phyloP scores from a whole-genome alignment of 2,797 vertebrate species.

The Scyliorhinus canicula region DNA sequence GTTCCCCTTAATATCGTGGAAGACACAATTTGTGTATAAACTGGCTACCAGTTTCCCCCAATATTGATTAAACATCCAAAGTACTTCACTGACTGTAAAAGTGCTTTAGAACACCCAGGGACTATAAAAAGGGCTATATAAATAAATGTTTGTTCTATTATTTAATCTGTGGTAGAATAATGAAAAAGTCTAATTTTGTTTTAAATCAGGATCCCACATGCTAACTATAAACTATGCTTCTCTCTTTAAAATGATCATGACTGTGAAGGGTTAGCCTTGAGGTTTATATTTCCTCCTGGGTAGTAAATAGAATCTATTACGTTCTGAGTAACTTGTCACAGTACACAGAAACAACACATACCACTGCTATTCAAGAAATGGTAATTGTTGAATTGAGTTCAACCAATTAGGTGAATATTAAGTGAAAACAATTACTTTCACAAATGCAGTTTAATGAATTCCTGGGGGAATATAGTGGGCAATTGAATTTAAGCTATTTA shows the following conservation, averaged over 20 bases:
- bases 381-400: constrained; percentile 25
- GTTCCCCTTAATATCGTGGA: not conserved
- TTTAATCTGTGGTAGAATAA: not conserved
- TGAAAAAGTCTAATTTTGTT: not conserved
- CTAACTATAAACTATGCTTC: not conserved
- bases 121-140: not conserved
- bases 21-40: not conserved
- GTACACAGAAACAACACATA: constrained; percentile 17
- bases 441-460: constrained; percentile 13
- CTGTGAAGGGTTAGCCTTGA: not conserved
- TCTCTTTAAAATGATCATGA: not conserved
- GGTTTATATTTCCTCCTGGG: not conserved
- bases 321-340: not conserved
- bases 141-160: not conserved
- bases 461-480: not conserved
- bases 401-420: not conserved
- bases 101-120: not conserved
- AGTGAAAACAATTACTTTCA: constrained; percentile 24
- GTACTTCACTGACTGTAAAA: not conserved
- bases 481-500: not conserved
- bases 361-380: not conserved
- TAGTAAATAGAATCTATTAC: not conserved
- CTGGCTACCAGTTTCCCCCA: not conserved
- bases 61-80: not conserved
- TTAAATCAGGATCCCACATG: not conserved